These are phyloP conservation scores for Orthosia cruda DNA, from an alignment of 2,888 invertebrate species.

Conservation along the genomic window DNA sequence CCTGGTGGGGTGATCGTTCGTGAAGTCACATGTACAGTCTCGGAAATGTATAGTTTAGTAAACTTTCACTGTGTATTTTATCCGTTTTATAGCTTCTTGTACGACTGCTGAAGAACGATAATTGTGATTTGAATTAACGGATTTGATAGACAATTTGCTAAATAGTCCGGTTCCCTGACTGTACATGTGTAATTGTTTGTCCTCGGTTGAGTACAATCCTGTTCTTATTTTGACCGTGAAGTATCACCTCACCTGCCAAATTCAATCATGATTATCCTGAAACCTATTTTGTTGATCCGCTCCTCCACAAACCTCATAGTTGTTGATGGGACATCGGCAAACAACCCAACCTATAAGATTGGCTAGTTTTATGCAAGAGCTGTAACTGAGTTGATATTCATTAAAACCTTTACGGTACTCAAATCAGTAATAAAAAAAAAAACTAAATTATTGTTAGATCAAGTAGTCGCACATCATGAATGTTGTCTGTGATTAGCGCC, in stretches of 20 bases:
- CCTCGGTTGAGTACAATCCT: constrained; percentile 4
- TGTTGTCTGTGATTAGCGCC: constrained; percentile 65
- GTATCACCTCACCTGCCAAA: constrained; percentile 31
- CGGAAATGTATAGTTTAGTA: background rate
- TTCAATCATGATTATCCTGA: constrained; percentile 1
- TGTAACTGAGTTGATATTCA: constrained; percentile 16
- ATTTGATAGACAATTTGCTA: background rate
- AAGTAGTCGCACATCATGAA: constrained; percentile 48
- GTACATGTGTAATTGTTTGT: background rate
- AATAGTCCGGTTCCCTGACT: background rate
- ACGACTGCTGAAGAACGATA: background rate
- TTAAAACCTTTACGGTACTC: constrained; percentile 8
- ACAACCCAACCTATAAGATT: constrained; percentile 41
- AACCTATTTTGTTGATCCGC: constrained; percentile 1
- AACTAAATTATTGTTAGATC: constrained; percentile 33
- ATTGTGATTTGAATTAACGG: background rate
- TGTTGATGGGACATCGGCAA: constrained; percentile 11
- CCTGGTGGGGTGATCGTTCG: too few relatives aligned
- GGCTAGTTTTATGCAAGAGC: constrained; percentile 26
- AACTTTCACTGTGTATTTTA: background rate
- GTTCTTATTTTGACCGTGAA: constrained; percentile 29
- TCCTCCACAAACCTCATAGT: constrained; percentile 21
- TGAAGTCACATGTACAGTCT: background rate
- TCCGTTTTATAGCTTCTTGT: background rate
- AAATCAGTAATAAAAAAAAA: constrained; percentile 6